phyloP scores from a whole-genome alignment of 2,113 vertebrate species.

The Aspiorhynchus laticeps region DNA sequence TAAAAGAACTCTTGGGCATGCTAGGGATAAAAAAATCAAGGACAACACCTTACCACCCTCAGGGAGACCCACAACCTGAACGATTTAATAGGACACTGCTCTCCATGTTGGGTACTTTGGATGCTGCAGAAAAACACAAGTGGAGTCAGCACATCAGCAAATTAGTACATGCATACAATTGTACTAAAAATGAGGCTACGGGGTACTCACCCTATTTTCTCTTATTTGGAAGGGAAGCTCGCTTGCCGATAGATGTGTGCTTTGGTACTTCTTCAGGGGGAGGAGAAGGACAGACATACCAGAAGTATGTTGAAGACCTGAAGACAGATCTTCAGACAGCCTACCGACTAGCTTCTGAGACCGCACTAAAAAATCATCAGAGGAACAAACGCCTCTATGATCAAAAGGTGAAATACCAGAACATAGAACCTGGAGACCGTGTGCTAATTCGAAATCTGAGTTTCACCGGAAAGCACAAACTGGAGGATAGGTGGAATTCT shows the following conservation, averaged over 20 bases:
- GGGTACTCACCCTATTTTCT: conserved; percentile 1
- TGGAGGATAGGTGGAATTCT: background rate
- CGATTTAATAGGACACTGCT: background rate
- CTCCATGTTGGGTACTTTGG: background rate
- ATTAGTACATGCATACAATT: conserved; percentile 14
- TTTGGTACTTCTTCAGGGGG: conserved; percentile 1
- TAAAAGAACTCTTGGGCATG: background rate
- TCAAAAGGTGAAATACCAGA: conserved; percentile 3
- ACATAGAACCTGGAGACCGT: background rate
- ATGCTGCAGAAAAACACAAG: background rate
- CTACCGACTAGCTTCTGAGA: background rate
- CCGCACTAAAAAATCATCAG: background rate
- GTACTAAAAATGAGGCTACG: background rate
- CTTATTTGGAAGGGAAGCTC: background rate
- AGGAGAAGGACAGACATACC: background rate
- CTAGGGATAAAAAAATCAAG: background rate
- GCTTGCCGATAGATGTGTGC: background rate
- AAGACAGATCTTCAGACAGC: conserved; percentile 7
- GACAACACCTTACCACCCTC: background rate
- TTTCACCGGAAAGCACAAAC: background rate
- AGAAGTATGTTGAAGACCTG: background rate
- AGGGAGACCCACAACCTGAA: background rate
- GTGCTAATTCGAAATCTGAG: background rate
- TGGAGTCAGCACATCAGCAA: background rate
- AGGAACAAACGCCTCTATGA: background rate